Base-by-base conservation (phyloP, 1,140 invertebrate genomes). In the Orchestia grillus region DNA sequence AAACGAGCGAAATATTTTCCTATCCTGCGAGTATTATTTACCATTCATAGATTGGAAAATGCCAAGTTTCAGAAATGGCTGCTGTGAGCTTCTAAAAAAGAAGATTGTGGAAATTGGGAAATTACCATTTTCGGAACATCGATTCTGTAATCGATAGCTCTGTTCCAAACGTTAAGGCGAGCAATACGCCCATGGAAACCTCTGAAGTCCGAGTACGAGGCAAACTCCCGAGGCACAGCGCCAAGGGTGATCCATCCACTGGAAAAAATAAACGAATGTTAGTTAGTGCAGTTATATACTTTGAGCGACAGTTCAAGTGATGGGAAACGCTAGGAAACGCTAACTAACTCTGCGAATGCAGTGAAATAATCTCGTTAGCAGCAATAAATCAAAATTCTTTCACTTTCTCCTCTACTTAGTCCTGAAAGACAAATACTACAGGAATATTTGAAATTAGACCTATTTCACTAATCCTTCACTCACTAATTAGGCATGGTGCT, bases 101-200 rank as follows among this genome's bases (percentile, higher is more conserved):
- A 23, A 77, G 15, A 36, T 77, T 23, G 62, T 23, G 62, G 15
- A 15, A 77, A 15, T 36, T 36, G 11, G 11, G 36, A 77, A 77
- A 77, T 77, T 45, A 97, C 96, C 95, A 99, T 99, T 97, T 99
- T 98, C 97, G 99, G 99, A 96, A 99, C 98, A 98, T 99, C 99
- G 96, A 98, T 98, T 0, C 98, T 99, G 36, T 99, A 98, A 97
- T 99, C 99, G 0, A 99, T 97, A 77, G 98, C 98, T 88, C 99
- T 98, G 96, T 98, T 98, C 99, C 99, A 99, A 95, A 99, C 98
- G 98, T 99, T 99, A 44, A 99, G 98, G 97, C 99, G 99, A 44
- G 99, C 99, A 40, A 99, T 97, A 97, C 99, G 98, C 41, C 99
- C 99, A 98, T 99, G 98, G 98, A 99, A 99, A 23, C 99, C 99